phyloP scores from a whole-genome alignment of 2,888 invertebrate species.

The Lasioglossum vierecki region DNA sequence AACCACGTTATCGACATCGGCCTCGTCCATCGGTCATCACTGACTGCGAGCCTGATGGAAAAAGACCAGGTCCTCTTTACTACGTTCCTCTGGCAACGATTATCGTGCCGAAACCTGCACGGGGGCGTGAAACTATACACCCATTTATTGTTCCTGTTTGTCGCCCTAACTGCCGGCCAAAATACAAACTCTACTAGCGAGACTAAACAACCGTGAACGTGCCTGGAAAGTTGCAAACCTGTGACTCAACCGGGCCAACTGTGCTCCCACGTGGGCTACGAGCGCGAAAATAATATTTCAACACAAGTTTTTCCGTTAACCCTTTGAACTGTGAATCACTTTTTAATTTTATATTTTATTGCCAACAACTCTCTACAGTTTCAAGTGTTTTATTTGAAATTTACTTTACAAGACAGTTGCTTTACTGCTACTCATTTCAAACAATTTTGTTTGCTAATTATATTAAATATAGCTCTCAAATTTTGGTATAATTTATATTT shows the following conservation, averaged over 20 bases:
- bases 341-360: too few species aligned
- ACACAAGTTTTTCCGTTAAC: too few species aligned
- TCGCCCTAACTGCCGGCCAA: background rate
- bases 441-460: too few species aligned
- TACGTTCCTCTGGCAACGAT: background rate
- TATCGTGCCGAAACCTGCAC: background rate
- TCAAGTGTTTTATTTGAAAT: too few species aligned
- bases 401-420: too few species aligned
- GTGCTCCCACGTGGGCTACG: background rate
- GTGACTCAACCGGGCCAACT: background rate
- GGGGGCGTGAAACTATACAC: background rate
- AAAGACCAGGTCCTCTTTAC: slow-evolving; percentile 61
- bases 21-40: slow-evolving; percentile 77
- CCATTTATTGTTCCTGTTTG: background rate
- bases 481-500: too few species aligned
- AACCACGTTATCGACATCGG: slow-evolving; percentile 80
- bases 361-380: too few species aligned
- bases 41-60: slow-evolving; percentile 61
- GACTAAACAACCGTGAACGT: background rate
- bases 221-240: background rate
- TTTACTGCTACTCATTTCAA: too few species aligned
- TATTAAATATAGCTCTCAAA: too few species aligned
- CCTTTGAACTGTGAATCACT: too few species aligned
- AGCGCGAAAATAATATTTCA: background rate
- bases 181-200: background rate